These are phyloP conservation scores for Conus betulinus DNA, from an alignment of 1,140 invertebrate species.

Conservation along the genomic window DNA sequence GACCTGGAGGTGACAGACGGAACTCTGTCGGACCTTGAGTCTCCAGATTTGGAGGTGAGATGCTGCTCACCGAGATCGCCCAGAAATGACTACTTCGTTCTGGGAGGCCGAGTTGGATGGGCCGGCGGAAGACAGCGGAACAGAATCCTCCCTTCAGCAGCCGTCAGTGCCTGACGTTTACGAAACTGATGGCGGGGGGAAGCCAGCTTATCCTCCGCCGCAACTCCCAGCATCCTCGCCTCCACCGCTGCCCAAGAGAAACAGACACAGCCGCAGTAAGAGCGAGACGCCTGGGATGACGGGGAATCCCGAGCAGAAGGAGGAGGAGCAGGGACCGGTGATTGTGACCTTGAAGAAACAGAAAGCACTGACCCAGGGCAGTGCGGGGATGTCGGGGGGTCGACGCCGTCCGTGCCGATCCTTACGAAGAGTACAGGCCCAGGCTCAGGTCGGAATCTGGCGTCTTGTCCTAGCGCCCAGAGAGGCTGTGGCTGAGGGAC, in stretches of 20 bases:
- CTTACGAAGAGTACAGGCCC: neutral
- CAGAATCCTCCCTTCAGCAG: neutral
- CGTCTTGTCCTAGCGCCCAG: neutral
- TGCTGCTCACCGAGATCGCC: neutral
- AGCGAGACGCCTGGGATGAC: conserved; percentile 18
- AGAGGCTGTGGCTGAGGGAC: neutral
- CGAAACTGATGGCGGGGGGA: neutral
- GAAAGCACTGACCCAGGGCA: neutral
- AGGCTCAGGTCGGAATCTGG: neutral
- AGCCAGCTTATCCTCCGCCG: conserved; percentile 1
- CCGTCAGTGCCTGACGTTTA: neutral
- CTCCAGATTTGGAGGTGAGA: neutral
- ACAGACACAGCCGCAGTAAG: conserved; percentile 21
- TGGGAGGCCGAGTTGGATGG: neutral
- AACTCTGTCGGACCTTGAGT: neutral
- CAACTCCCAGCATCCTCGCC: neutral
- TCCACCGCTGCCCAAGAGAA: conserved; percentile 11
- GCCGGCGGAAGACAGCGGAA: neutral
- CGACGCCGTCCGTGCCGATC: neutral
- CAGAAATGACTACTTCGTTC: conserved; percentile 28
- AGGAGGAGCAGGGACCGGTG: conserved; percentile 26
- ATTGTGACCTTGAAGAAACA: conserved; percentile 32
- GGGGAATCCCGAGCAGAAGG: neutral
- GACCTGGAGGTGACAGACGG: neutral
- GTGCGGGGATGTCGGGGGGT: neutral